A percentile compares a stretch with the other conserved stretches of the same genome.
phyloP scores from a whole-genome alignment of 2,888 invertebrate species.

The Boloria euphrosyne region DNA sequence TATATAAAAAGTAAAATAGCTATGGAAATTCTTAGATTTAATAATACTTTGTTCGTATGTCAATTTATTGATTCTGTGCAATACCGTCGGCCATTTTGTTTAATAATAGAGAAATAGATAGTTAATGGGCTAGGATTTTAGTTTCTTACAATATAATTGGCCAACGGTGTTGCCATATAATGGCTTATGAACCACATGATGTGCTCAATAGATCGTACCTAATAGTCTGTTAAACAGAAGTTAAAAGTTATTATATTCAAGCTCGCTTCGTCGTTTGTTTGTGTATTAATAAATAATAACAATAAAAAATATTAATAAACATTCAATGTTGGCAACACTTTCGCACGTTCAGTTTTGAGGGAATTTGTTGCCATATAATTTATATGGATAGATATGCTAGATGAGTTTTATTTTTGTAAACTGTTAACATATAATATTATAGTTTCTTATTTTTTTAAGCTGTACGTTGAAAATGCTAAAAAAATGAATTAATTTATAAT shows the following conservation, averaged over 20 bases:
- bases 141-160: slow-evolving; percentile 6
- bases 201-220: slow-evolving; percentile 46
- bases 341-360: no score
- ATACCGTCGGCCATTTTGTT: slow-evolving; percentile 26
- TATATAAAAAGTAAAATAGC: slow-evolving; percentile 11
- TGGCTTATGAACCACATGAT: slow-evolving; percentile 44
- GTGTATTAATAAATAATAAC: neutral
- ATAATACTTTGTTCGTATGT: slow-evolving; percentile 34
- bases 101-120: neutral
- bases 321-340: slow-evolving; percentile 4
- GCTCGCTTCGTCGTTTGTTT: neutral
- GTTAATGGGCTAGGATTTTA: neutral
- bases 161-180: slow-evolving; percentile 34
- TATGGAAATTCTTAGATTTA: slow-evolving; percentile 18
- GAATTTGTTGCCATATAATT: neutral
- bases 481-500: no score
- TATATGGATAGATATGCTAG: neutral
- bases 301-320: neutral
- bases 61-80: slow-evolving; percentile 36
- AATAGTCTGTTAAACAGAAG: slow-evolving; percentile 38
- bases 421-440: slow-evolving; percentile 4
- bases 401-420: slow-evolving; percentile 8
- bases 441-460: neutral
- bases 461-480: no score
- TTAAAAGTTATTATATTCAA: slow-evolving; percentile 19